Percentiles rank a stretch among this genome's conserved stretches.
phyloP scores from a whole-genome alignment of 2,888 invertebrate genomes.

The Acanthoscelides obtectus region DNA sequence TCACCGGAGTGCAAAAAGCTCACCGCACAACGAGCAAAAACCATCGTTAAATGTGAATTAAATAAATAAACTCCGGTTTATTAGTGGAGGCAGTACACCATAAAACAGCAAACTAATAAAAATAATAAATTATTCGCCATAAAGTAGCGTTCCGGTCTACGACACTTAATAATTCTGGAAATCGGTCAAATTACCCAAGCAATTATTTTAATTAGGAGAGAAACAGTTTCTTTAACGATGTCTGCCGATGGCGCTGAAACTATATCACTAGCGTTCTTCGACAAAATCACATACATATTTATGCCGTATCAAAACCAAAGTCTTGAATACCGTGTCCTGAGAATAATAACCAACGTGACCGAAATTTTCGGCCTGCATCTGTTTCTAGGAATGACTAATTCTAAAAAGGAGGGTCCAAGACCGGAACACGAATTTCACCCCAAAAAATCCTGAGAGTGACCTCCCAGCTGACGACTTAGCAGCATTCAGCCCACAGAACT shows the following conservation, averaged over 20 bases:
- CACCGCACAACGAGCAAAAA: background rate
- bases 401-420: too few species aligned
- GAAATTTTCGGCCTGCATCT: too few species aligned
- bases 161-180: background rate
- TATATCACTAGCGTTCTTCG: background rate
- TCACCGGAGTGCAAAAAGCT: background rate
- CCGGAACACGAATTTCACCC: too few species aligned
- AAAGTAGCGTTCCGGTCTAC: background rate
- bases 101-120: background rate
- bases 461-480: too few species aligned
- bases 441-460: too few species aligned
- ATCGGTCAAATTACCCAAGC: background rate
- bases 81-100: background rate
- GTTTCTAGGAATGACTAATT: too few species aligned
- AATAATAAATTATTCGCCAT: background rate
- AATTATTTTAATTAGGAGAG: background rate
- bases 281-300: background rate
- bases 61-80: background rate
- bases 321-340: too few species aligned
- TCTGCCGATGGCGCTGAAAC: background rate
- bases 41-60: background rate
- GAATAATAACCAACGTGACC: too few species aligned
- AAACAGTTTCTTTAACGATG: background rate
- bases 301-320: too few species aligned
- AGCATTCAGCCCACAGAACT: too few species aligned